Evolutionary conservation across 2,888 invertebrate species (phyloP).

Genomic region (Caenorhabditis sp.): DNA sequence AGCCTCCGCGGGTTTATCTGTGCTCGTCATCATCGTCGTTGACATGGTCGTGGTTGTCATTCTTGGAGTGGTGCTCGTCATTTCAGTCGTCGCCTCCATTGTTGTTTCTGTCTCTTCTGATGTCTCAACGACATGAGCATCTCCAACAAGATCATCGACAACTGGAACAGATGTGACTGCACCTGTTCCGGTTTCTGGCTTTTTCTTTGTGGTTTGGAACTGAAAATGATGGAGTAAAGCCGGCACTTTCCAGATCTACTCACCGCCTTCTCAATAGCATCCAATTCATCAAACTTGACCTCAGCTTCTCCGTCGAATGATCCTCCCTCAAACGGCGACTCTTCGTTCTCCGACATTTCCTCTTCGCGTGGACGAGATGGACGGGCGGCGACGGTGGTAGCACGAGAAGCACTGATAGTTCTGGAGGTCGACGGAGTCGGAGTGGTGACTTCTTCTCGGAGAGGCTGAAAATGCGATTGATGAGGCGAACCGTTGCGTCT

Average conservation of each 20-base stretch:
- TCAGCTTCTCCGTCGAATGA: conserved; percentile 48
- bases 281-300: conserved; percentile 39
- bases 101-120: conserved; percentile 36
- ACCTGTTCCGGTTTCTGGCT: conserved; percentile 13
- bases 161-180: conserved; percentile 16
- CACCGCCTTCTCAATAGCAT: conserved; percentile 39
- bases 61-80: conserved; percentile 16
- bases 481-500: neutral
- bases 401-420: conserved; percentile 15
- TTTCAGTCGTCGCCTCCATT: conserved; percentile 19
- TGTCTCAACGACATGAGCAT: conserved; percentile 29
- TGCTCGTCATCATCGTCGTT: conserved; percentile 33
- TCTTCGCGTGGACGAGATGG: conserved; percentile 31
- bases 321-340: conserved; percentile 57
- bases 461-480: conserved; percentile 35
- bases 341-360: conserved; percentile 47
- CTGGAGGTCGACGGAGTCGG: neutral
- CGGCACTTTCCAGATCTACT: neutral
- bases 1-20: conserved; percentile 4
- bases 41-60: conserved; percentile 31
- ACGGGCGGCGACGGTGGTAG: neutral
- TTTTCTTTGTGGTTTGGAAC: conserved; percentile 50
- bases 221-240: conserved; percentile 8
- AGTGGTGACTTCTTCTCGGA: conserved; percentile 38
- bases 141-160: conserved; percentile 19